These are phyloP conservation scores for Calephelis nemesis DNA, from an alignment of 1,140 invertebrate genomes.

Conservation along the genomic window DNA sequence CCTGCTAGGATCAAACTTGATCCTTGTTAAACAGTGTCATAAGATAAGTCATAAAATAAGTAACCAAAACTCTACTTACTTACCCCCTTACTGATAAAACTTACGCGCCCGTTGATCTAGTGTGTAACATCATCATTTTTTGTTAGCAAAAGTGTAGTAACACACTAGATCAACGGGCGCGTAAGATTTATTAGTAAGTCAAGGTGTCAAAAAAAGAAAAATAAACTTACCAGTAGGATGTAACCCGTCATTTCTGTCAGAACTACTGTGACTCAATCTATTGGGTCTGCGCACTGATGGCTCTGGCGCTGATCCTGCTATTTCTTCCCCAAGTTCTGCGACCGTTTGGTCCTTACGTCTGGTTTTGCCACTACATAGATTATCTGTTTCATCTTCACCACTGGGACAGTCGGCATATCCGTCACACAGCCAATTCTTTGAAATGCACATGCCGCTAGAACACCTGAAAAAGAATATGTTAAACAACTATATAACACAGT, in stretches of 20 bases:
- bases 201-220: neutral
- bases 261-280: slow-evolving; percentile 27
- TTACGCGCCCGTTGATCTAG: too few species aligned
- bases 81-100: too few species aligned
- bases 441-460: slow-evolving; percentile 84
- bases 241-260: slow-evolving; percentile 21
- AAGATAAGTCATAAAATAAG: too few species aligned
- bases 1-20: too few species aligned
- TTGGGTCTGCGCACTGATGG: slow-evolving; percentile 54
- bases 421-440: slow-evolving; percentile 88
- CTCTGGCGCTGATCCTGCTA: slow-evolving; percentile 61
- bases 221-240: slow-evolving; percentile 31
- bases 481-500: too few species aligned
- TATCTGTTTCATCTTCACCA: slow-evolving; percentile 88
- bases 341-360: slow-evolving; percentile 35
- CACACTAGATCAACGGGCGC: too few species aligned
- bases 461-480: slow-evolving; percentile 60
- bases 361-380: slow-evolving; percentile 33
- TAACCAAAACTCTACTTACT: too few species aligned
- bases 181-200: too few species aligned
- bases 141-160: too few species aligned
- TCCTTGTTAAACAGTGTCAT: too few species aligned
- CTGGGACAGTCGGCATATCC: slow-evolving; percentile 88
- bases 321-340: slow-evolving; percentile 57
- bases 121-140: too few species aligned